Conservation (phyloP, 2,888 invertebrate genomes). For the Metallyticus violacea region DNA sequence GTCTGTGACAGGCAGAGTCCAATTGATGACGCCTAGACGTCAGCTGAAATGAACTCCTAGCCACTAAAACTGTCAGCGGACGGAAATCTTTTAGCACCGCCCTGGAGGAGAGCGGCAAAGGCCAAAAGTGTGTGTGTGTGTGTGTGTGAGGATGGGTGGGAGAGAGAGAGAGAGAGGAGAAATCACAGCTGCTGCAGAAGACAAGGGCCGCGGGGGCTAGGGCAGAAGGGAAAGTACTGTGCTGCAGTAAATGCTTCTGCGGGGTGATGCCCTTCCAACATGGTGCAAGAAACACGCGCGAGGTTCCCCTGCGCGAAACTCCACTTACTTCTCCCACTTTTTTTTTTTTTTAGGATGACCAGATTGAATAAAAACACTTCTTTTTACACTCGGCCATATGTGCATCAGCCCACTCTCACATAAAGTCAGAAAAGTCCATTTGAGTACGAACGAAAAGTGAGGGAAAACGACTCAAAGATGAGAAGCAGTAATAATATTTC, state of each 20-base stretch:
- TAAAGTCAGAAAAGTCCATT: too few relatives aligned
- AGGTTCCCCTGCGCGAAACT: too few relatives aligned
- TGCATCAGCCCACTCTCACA: neutral
- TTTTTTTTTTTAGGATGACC: neutral
- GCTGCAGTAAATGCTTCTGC: neutral
- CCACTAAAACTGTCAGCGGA: slow-evolving; percentile 27
- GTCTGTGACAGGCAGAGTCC: neutral
- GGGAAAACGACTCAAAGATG: too few relatives aligned
- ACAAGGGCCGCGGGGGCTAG: neutral
- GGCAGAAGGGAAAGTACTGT: neutral
- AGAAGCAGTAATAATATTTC: too few relatives aligned
- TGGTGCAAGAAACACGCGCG: neutral
- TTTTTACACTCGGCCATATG: neutral
- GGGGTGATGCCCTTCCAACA: neutral
- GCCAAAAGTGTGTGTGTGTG: neutral
- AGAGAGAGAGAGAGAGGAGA: neutral
- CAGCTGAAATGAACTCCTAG: slow-evolving; percentile 22
- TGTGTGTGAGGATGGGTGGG: neutral
- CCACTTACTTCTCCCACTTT: too few relatives aligned
- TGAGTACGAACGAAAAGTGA: neutral
- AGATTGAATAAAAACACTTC: neutral
- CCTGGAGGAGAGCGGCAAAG: too few relatives aligned
- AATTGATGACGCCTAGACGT: slow-evolving; percentile 8
- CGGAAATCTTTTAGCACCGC: neutral
- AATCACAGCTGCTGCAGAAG: neutral